phyloP scores from a whole-genome alignment of 2,797 vertebrate species.

The Enteromius thamalakanensis region DNA sequence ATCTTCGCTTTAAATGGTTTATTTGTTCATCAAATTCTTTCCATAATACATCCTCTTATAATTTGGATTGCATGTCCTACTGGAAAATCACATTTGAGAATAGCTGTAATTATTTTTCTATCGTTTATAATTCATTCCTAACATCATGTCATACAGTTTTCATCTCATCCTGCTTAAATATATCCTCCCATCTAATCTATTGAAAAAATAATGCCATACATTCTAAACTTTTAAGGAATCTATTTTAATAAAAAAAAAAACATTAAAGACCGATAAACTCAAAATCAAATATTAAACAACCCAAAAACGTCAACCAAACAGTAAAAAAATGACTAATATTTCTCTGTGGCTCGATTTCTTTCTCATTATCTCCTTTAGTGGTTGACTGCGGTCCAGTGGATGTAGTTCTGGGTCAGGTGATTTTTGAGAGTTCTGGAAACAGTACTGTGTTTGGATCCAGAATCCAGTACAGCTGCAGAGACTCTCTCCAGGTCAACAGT shows the following conservation, averaged over 20 bases:
- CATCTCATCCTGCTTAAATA: neutral
- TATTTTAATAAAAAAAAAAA: neutral
- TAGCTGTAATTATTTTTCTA: neutral
- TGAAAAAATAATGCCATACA: neutral
- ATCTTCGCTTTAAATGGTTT: neutral
- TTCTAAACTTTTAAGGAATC: neutral
- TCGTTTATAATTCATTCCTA: neutral
- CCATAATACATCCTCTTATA: neutral
- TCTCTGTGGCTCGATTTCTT: conserved; percentile 30
- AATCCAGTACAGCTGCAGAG: conserved; percentile 83
- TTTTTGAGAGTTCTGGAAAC: conserved; percentile 82
- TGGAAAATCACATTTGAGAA: conserved; percentile 10
- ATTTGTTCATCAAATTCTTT: neutral
- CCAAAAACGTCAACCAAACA: neutral
- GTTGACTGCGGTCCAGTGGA: conserved; percentile 84
- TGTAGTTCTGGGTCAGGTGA: conserved; percentile 78
- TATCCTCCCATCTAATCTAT: neutral
- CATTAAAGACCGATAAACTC: neutral
- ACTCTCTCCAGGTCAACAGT: conserved; percentile 77
- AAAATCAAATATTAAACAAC: neutral
- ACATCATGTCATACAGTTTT: neutral
- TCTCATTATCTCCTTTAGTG: conserved; percentile 72
- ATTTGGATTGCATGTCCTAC: neutral
- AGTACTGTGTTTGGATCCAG: conserved; percentile 83
- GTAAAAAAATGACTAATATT: neutral